Conservation (phyloP, 2,888 invertebrate species). For the Homarus gammarus region DNA sequence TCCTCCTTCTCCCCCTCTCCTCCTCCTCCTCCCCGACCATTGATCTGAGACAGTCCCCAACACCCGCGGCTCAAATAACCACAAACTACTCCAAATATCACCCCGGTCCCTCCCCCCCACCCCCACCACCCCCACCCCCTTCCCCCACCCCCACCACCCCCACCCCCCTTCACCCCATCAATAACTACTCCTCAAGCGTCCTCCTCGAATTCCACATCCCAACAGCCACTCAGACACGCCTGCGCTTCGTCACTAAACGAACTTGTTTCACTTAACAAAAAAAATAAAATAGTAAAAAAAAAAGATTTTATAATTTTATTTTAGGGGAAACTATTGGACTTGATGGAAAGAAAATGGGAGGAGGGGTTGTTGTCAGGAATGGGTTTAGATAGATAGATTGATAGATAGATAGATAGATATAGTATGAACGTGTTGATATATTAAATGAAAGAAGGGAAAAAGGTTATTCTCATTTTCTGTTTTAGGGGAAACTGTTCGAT, state of each 20-base stretch:
- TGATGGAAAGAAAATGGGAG: too few species aligned
- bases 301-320: too few species aligned
- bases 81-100: constrained; percentile 39
- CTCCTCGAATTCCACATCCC: constrained; percentile 24
- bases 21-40: constrained; percentile 9
- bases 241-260: constrained; percentile 8
- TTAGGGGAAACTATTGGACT: too few species aligned
- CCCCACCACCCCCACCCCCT: too few species aligned
- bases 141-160: neutral
- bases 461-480: too few species aligned
- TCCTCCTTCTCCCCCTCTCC: neutral
- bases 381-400: too few species aligned
- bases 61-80: constrained; percentile 40
- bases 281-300: neutral
- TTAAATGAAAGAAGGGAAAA: too few species aligned
- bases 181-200: constrained; percentile 34
- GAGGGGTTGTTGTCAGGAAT: too few species aligned
- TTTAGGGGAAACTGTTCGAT: too few species aligned
- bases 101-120: neutral
- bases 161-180: constrained; percentile 38
- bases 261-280: neutral
- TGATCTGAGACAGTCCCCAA: constrained; percentile 25
- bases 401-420: too few species aligned
- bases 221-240: constrained; percentile 27
- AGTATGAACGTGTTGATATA: too few species aligned